Percentiles rank a stretch among this genome's conserved stretches.
Evolutionary conservation across 2,113 vertebrate species (phyloP).

Genomic region (Sylvilagus bachmani): DNA sequence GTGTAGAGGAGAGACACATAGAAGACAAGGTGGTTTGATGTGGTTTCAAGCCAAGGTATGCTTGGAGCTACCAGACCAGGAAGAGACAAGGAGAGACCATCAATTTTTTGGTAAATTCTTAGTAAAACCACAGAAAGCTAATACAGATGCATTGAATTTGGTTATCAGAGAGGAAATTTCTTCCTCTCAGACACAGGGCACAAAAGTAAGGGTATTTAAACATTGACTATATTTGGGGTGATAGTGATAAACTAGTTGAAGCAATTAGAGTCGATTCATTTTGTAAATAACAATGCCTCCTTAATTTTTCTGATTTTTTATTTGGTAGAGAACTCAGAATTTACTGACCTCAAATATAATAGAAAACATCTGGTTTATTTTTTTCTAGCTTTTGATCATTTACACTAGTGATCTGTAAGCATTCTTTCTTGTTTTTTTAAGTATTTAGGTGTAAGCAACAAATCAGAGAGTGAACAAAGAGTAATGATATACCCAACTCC

Average conservation of each 20-base stretch:
- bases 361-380: neutral
- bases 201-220: neutral
- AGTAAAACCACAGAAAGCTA: neutral
- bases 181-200: neutral
- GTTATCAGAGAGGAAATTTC: neutral
- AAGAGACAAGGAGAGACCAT: neutral
- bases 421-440: constrained; percentile 62
- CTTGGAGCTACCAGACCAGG: neutral
- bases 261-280: neutral
- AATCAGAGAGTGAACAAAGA: constrained; percentile 15
- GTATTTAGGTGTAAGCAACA: constrained; percentile 50
- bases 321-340: neutral
- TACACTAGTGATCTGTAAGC: constrained; percentile 27
- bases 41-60: neutral
- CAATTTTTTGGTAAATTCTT: neutral
- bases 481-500: constrained; percentile 33
- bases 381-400: constrained; percentile 40
- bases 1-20: neutral
- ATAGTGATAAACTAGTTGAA: neutral
- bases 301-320: constrained; percentile 33
- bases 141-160: neutral
- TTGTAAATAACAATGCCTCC: neutral
- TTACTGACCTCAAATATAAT: neutral
- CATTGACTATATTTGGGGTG: neutral
- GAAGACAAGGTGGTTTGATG: neutral